Evolutionary conservation across 1,140 invertebrate genomes (phyloP).

Genomic region (Lepidostoma basale): DNA sequence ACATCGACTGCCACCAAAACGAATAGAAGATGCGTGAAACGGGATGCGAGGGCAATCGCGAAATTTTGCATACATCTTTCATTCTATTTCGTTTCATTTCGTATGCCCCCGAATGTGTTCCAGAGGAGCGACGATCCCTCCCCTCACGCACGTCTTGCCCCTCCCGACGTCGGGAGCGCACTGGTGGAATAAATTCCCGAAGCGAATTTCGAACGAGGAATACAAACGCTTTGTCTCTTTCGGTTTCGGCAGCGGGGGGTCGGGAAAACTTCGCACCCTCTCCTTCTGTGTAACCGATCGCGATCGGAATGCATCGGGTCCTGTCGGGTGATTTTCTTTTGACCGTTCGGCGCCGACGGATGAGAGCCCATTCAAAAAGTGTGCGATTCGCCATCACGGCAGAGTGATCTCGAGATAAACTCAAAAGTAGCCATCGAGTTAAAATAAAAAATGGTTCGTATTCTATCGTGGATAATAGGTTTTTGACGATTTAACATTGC

Average conservation of each 20-base stretch:
- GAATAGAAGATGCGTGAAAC: neutral
- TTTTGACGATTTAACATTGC: too few species aligned
- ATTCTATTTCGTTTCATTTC: slow-evolving; percentile 21
- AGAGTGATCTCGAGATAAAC: too few species aligned
- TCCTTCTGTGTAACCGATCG: slow-evolving; percentile 12
- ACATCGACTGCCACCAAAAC: too few species aligned
- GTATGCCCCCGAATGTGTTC: neutral
- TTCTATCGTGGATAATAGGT: too few species aligned
- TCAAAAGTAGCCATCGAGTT: too few species aligned
- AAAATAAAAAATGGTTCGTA: too few species aligned
- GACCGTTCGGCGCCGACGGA: neutral
- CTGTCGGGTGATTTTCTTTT: neutral
- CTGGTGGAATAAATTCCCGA: slow-evolving; percentile 20
- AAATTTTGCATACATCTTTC: slow-evolving; percentile 1
- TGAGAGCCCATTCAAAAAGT: neutral
- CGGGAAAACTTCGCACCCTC: slow-evolving; percentile 1
- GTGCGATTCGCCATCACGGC: too few species aligned
- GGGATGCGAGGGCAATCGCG: neutral
- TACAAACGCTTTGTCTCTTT: neutral
- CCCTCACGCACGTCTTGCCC: slow-evolving; percentile 23
- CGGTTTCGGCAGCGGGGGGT: neutral
- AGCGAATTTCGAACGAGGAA: slow-evolving; percentile 4
- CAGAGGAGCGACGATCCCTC: slow-evolving; percentile 15
- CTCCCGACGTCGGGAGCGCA: slow-evolving; percentile 34
- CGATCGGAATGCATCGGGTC: neutral